Evolutionary conservation across 2,888 invertebrate genomes (phyloP), one percentile per base, ranked within the genome.

Genomic region (Pteria penguin): DNA sequence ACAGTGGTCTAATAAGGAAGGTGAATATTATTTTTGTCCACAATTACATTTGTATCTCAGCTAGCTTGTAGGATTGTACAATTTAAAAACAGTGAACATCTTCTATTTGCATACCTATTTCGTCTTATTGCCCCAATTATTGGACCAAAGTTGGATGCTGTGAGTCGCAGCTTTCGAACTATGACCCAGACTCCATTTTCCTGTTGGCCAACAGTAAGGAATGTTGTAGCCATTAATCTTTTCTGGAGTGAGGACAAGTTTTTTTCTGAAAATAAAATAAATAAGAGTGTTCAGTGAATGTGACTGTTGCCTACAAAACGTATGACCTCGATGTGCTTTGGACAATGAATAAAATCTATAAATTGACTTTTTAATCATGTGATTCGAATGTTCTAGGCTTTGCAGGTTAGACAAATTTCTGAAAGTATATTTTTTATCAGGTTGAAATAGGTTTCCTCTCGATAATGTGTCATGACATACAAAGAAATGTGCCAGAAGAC

Each of bases 81-180:
- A 14, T 55, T 55, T 55, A 24, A n/a, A 26, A 8, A 8, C 22
- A 8, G 8, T 29, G 31, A 31, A 62, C 8, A 27, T 18, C 8
- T 14, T 62, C n/a, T n/a, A n/a, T 27, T 22, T n/a, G 36, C 22
- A 55, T 73, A 73, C 73, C 67, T 73, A 45, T 73, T 67, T 2
- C 60, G 73, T 60, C 52, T 73, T 58, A 67, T 67, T 29, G 73
- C 67, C 45, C 36, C 52, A 52, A 73, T 57, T n/a, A 73, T 73
- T 31, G 26, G 67, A 2, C 67, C 73, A 60, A 73, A 73, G 52
- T 73, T 73, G 27, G 73, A 73, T n/a, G 73, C 67, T 33, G 73
- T 73, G 31, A 73, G 67, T 29, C 73, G n/a, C 36, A 67, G 26
- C 32, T 73, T 73, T 31, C 73, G 24, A 24, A 73, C 60, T 4